phyloP scores from a whole-genome alignment of 2,113 vertebrate genomes.

The Amblyornis subalaris region DNA sequence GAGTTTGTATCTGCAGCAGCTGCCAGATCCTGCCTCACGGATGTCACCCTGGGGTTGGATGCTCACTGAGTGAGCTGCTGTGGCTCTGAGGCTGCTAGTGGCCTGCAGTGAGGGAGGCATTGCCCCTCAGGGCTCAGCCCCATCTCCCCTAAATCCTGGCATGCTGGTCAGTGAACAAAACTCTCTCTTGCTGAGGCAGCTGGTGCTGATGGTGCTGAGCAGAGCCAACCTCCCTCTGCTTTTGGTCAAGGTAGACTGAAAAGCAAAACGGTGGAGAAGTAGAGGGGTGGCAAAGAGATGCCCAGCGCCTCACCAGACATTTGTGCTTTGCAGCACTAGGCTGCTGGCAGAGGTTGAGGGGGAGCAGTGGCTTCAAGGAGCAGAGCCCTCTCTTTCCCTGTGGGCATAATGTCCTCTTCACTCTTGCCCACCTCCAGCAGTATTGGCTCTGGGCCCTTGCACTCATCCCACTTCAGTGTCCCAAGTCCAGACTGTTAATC shows the following conservation, averaged over 20 bases:
- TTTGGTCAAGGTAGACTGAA: background rate
- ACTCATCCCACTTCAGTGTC: conserved; percentile 4
- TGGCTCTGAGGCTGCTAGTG: background rate
- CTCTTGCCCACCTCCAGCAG: background rate
- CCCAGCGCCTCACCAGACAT: background rate
- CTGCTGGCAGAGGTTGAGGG: background rate
- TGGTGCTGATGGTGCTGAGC: background rate
- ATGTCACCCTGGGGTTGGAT: background rate
- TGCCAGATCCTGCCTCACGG: background rate
- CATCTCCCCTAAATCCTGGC: background rate
- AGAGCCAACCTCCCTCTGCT: background rate
- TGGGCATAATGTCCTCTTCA: background rate
- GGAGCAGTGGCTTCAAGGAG: background rate
- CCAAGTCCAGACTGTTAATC: conserved; percentile 85
- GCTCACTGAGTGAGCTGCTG: background rate
- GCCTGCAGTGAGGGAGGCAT: background rate
- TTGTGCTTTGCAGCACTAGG: background rate
- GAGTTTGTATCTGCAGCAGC: background rate
- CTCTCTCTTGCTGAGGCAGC: background rate
- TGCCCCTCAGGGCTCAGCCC: background rate
- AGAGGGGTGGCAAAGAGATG: background rate
- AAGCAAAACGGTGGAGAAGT: background rate
- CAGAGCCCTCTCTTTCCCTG: background rate
- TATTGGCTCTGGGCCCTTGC: conserved; percentile 21
- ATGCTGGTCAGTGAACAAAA: background rate